phyloP scores from a whole-genome alignment of 2,888 invertebrate genomes.

The Epinotia brunnichana region DNA sequence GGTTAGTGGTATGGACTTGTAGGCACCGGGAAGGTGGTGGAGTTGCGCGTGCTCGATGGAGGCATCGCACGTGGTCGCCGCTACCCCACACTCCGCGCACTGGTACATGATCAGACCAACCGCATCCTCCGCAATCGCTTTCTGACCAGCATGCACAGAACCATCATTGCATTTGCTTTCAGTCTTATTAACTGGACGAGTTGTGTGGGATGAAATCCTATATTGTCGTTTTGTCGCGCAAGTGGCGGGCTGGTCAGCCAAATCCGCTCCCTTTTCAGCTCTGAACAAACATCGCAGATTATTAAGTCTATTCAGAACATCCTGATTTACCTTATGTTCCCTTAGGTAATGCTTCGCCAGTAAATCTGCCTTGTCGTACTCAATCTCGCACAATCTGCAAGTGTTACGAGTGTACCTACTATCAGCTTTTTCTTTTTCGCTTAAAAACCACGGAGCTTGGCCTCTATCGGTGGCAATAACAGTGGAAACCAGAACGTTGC shows the following conservation, averaged over 20 bases:
- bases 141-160: background rate
- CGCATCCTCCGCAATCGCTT: background rate
- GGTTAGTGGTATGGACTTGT: background rate
- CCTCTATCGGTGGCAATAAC: conserved; percentile 1
- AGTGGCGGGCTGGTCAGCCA: conserved; percentile 7
- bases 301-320: conserved; percentile 3
- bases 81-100: conserved; percentile 2
- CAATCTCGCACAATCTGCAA: conserved; percentile 30
- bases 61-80: conserved; percentile 10
- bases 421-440: conserved; percentile 2
- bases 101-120: conserved; percentile 7
- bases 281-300: conserved; percentile 15
- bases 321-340: conserved; percentile 8
- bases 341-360: conserved; percentile 3
- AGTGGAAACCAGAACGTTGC: background rate
- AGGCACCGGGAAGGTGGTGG: background rate
- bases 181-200: background rate
- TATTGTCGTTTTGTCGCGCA: background rate
- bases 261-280: conserved; percentile 14
- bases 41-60: conserved; percentile 15
- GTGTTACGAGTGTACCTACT: background rate
- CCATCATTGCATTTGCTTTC: background rate
- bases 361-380: background rate
- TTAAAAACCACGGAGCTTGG: conserved; percentile 13
- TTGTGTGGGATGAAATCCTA: background rate